Evolutionary conservation across 1,140 invertebrate genomes (phyloP).

Genomic region (Orchesella cincta): DNA sequence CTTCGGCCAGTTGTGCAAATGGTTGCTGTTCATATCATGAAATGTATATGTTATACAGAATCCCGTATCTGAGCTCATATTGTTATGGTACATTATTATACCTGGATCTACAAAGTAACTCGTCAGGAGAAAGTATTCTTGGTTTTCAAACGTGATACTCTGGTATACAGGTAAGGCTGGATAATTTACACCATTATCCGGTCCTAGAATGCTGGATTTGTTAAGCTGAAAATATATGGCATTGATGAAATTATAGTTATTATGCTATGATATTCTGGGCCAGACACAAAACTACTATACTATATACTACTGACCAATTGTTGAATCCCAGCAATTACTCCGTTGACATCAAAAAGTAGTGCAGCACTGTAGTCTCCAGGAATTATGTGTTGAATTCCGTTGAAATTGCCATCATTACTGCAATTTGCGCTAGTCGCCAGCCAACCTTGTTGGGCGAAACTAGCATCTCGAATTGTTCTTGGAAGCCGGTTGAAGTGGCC

Average conservation of each 20-base stretch:
- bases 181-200: slow-evolving; percentile 19
- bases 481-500: neutral
- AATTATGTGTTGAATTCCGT: slow-evolving; percentile 33
- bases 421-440: neutral
- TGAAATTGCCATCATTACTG: slow-evolving; percentile 35
- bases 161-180: neutral
- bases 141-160: neutral
- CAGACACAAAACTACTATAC: slow-evolving; percentile 2
- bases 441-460: neutral
- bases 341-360: slow-evolving; percentile 40
- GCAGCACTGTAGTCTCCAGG: neutral
- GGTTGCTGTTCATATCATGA: neutral
- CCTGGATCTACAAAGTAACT: slow-evolving; percentile 34
- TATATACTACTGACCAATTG: slow-evolving; percentile 31
- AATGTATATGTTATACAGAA: neutral
- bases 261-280: too few relatives aligned
- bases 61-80: neutral
- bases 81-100: slow-evolving; percentile 1
- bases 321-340: slow-evolving; percentile 44
- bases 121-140: slow-evolving; percentile 27
- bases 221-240: slow-evolving; percentile 17
- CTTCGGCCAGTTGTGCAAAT: slow-evolving; percentile 29
- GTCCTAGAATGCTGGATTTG: neutral
- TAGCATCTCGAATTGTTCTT: neutral
- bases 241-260: too few relatives aligned